phyloP scores from a whole-genome alignment of 2,113 vertebrate species.

The Antigone vipio region DNA sequence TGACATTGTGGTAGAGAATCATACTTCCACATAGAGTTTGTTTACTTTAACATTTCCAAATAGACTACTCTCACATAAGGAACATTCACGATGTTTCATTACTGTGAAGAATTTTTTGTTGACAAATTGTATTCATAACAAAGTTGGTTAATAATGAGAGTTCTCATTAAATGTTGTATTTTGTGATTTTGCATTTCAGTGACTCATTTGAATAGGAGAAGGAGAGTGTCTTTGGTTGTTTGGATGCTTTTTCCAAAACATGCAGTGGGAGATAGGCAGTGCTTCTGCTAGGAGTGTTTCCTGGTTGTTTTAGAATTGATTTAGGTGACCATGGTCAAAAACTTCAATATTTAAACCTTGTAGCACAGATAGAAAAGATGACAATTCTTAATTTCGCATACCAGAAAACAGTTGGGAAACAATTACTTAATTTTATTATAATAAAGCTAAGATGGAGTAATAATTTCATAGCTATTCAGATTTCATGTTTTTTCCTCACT shows the following conservation, averaged over 20 bases:
- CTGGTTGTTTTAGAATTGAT: not conserved
- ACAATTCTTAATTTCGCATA: not conserved
- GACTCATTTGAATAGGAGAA: not conserved
- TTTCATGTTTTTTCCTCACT: not conserved
- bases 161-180: not conserved
- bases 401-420: not conserved
- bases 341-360: not conserved
- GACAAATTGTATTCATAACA: not conserved
- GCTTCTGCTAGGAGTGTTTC: not conserved
- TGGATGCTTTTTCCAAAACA: not conserved
- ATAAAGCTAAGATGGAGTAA: not conserved
- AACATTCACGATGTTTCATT: not conserved
- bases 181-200: not conserved
- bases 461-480: not conserved
- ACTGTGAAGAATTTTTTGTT: not conserved
- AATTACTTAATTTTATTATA: not conserved
- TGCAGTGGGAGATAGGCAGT: not conserved
- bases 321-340: not conserved
- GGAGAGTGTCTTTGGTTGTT: not conserved
- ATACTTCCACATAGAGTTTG: rapidly evolving
- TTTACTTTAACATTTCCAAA: not conserved
- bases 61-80: not conserved
- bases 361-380: not conserved
- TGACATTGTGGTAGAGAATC: not conserved
- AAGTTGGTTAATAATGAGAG: not conserved